A percentile compares a stretch with the other conserved stretches of the same genome.
phyloP scores from a whole-genome alignment of 2,113 vertebrate genomes.

The Rhinogobius similis region DNA sequence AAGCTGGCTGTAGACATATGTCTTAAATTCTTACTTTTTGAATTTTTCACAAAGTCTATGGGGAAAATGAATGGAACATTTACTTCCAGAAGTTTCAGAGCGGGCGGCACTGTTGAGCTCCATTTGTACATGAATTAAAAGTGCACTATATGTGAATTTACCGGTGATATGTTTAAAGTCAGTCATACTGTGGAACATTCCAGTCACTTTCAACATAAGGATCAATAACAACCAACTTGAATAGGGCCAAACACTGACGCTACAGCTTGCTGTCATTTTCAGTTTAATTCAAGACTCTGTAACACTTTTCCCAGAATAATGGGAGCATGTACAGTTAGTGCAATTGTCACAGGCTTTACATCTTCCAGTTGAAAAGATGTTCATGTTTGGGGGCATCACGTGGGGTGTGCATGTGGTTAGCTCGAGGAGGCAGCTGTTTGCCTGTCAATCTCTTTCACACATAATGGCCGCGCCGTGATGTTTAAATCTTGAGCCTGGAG shows the following conservation, averaged over 20 bases:
- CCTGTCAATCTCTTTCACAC: slow-evolving; percentile 58
- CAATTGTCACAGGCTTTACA: neutral
- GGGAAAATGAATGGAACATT: no score
- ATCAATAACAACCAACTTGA: neutral
- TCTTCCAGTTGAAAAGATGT: neutral
- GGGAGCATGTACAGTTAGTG: neutral
- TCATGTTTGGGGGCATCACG: slow-evolving; percentile 31
- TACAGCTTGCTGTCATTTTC: neutral
- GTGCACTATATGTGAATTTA: no score
- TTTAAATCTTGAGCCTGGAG: slow-evolving; percentile 42
- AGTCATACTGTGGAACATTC: no score
- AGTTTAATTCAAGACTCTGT: neutral
- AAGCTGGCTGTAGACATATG: no score
- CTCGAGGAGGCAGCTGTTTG: slow-evolving; percentile 46
- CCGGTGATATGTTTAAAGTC: no score
- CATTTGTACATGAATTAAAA: no score
- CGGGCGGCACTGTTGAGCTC: no score
- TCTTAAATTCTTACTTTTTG: no score
- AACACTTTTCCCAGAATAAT: slow-evolving; percentile 14
- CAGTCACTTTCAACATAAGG: no score
- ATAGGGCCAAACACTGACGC: neutral
- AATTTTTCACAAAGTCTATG: no score
- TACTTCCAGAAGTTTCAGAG: no score
- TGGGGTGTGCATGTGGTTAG: slow-evolving; percentile 44
- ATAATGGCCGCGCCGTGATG: slow-evolving; percentile 47